Evolutionary conservation across 2,113 vertebrate species (phyloP).

Genomic region (Nannospalax galili): DNA sequence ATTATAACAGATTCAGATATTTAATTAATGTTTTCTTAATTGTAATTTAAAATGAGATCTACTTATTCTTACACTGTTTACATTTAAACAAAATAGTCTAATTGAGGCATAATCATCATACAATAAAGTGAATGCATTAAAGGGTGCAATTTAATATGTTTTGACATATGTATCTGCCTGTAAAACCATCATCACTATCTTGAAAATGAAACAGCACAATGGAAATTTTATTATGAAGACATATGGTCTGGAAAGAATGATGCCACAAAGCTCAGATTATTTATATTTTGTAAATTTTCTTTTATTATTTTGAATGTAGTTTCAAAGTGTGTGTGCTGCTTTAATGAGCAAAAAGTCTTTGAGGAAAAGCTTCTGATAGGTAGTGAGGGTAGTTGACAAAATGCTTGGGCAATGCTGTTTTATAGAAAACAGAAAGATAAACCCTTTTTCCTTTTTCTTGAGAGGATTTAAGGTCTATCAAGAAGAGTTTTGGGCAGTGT

Average conservation of each 20-base stretch:
- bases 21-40: conserved; percentile 75
- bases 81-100: conserved; percentile 60
- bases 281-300: conserved; percentile 58
- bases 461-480: background rate
- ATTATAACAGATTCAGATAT: conserved; percentile 64
- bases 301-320: conserved; percentile 37
- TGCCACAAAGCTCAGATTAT: conserved; percentile 28
- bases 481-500: background rate
- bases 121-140: conserved; percentile 30
- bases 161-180: conserved; percentile 41
- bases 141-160: conserved; percentile 20
- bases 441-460: background rate
- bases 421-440: background rate
- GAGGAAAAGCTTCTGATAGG: conserved; percentile 4
- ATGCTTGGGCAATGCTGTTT: background rate
- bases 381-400: background rate
- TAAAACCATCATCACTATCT: conserved; percentile 61
- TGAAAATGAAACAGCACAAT: conserved; percentile 48
- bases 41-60: conserved; percentile 40
- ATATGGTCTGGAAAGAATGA: conserved; percentile 34
- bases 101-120: background rate
- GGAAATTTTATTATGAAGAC: conserved; percentile 53
- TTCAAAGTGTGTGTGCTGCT: background rate
- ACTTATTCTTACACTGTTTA: conserved; percentile 55
- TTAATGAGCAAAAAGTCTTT: conserved; percentile 24